Evolutionary conservation across 1,140 invertebrate genomes (phyloP), one percentile per base, ranked within the genome.

Genomic region (Diachasma alloeum): DNA sequence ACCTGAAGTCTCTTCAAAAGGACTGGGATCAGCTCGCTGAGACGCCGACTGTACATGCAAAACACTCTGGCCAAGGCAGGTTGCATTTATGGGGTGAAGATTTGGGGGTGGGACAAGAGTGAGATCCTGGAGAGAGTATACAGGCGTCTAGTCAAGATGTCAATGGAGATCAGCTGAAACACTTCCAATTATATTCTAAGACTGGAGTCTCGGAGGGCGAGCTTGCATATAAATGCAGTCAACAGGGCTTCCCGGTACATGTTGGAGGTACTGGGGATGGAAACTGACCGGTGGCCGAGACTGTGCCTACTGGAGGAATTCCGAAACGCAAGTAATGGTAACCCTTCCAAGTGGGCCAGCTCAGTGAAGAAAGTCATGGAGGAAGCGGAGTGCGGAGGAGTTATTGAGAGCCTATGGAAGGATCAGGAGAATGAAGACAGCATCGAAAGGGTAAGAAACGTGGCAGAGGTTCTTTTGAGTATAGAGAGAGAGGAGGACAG

Each of bases 251-350:
- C 48, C 17, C 42, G 24, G 56, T 72, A 68, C 13, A 31, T 71
- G n/a, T n/a, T 67, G 37, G 22, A 74, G 10, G 39, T 70, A 46
- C 6, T 74, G 63, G n/a, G 37, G 71, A 70, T 70, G 72, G 26
- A 39, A 0, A 66, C 31, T 15, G 36, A 68, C 13, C 73, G 76
- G 39, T 69, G 56, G 63, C 39, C 72, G 36, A 78, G 37, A 70
- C 26, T 68, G 2, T 48, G 76, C 44, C 24, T 74, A 15, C 36
- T 9, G 42, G 76, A 78, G 37, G 44, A 78, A 15, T 22, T 74
- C 13, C 68, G 72, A 22, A 67, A 24, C 0, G 53, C 26, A 13
- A 13, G 67, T 8, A 78, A 78, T 26, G 17, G 48, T 1, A 74
- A 78, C 13, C 44, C 44, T 5, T 48, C 44, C 3, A 48, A 48